A percentile compares a stretch with the other conserved stretches of the same genome.
phyloP scores from a whole-genome alignment of 2,888 invertebrate species.

The Melipona beecheii region DNA sequence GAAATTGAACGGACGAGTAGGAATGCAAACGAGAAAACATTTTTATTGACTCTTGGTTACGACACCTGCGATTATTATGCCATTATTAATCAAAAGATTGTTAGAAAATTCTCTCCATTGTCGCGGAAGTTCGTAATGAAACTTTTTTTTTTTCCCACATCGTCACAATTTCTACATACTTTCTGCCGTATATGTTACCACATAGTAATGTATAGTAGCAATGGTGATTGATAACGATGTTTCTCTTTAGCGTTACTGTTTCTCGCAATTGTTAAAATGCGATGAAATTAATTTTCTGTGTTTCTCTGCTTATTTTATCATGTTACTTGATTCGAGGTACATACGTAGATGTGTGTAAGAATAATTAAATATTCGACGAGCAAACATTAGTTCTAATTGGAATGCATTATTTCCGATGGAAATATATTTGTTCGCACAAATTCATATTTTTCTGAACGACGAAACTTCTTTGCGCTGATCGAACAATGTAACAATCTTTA shows the following conservation, averaged over 20 bases:
- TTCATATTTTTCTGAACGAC: too few relatives aligned
- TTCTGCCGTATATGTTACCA: background rate
- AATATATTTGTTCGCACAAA: too few relatives aligned
- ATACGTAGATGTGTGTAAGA: too few relatives aligned
- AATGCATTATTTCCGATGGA: too few relatives aligned
- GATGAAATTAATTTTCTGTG: background rate
- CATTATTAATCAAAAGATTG: constrained; percentile 13
- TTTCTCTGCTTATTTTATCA: background rate
- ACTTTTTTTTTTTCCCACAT: background rate
- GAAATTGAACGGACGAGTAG: background rate
- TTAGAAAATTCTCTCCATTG: constrained; percentile 9
- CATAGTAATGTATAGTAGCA: background rate
- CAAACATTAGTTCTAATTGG: too few relatives aligned
- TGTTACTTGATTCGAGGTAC: background rate
- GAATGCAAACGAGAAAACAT: background rate
- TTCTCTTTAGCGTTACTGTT: background rate
- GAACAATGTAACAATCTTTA: too few relatives aligned
- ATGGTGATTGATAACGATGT: background rate
- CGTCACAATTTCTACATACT: background rate
- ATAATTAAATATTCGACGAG: too few relatives aligned
- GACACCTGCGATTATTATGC: constrained; percentile 2
- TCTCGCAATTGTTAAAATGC: background rate
- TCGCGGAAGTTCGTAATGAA: constrained; percentile 30
- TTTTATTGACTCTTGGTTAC: background rate
- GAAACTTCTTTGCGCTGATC: too few relatives aligned